These are phyloP conservation scores for Callosobruchus maculatus DNA, from an alignment of 2,888 invertebrate species.

Conservation along the genomic window DNA sequence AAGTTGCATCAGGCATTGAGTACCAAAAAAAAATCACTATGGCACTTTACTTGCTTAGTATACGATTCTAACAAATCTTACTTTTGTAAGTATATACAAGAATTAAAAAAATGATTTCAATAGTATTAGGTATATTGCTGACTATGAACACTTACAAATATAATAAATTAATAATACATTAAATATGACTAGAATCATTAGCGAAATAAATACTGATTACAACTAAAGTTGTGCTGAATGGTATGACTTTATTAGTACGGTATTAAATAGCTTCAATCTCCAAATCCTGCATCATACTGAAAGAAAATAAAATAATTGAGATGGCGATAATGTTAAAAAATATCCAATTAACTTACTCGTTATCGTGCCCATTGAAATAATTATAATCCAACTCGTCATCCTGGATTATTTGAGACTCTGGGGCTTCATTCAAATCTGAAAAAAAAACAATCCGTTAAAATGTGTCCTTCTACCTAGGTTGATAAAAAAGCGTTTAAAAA, in stretches of 20 bases:
- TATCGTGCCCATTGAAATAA: conserved; percentile 36
- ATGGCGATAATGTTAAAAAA: conserved; percentile 6
- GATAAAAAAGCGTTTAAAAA: too few species aligned
- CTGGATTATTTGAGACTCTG: conserved; percentile 38
- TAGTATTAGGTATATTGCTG: conserved; percentile 1
- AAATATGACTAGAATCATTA: conserved; percentile 23
- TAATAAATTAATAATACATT: neutral
- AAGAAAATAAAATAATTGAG: conserved; percentile 18
- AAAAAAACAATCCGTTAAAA: conserved; percentile 5
- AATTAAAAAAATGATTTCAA: neutral
- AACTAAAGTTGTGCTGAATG: conserved; percentile 18
- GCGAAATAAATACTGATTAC: conserved; percentile 16
- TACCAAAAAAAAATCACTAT: too few species aligned
- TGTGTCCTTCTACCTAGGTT: too few species aligned
- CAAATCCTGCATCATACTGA: conserved; percentile 39
- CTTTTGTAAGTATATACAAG: neutral
- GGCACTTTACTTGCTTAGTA: too few species aligned
- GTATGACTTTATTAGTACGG: conserved; percentile 11
- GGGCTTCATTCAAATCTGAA: conserved; percentile 34
- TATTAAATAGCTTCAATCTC: conserved; percentile 41
- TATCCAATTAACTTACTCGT: conserved; percentile 30
- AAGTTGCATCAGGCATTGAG: too few species aligned
- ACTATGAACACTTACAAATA: conserved; percentile 2
- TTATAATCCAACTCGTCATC: conserved; percentile 41
- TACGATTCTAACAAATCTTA: too few species aligned